phyloP scores from a whole-genome alignment of 2,888 invertebrate genomes.

The Tinea semifulvella region DNA sequence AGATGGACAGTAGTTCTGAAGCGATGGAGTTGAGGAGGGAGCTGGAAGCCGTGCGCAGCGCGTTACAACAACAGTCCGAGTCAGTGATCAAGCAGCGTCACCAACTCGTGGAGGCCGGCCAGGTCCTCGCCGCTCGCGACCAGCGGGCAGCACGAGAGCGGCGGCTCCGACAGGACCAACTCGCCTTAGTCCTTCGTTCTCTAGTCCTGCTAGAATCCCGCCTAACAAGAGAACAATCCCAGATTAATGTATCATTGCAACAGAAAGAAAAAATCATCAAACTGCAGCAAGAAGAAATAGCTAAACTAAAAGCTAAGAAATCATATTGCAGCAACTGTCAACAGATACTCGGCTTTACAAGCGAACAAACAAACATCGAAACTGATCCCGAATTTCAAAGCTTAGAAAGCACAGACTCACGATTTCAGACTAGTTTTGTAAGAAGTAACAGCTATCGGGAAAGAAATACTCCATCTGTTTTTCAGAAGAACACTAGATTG shows the following conservation, averaged over 20 bases:
- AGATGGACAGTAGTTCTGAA: conserved; percentile 74
- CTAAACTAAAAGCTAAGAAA: conserved; percentile 66
- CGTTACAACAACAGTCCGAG: conserved; percentile 70
- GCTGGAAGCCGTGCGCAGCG: conserved; percentile 72
- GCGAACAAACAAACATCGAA: conserved; percentile 63
- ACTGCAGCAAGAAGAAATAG: conserved; percentile 74
- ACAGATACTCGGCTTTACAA: conserved; percentile 58
- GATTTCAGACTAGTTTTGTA: conserved; percentile 57
- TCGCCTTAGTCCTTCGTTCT: conserved; percentile 74
- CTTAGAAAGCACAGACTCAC: conserved; percentile 59
- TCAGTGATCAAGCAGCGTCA: conserved; percentile 73
- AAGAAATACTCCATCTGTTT: conserved; percentile 56
- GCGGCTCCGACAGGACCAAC: conserved; percentile 73
- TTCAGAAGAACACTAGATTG: conserved; percentile 62
- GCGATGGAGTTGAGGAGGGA: conserved; percentile 68
- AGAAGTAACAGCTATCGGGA: conserved; percentile 60
- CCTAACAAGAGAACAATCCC: conserved; percentile 76
- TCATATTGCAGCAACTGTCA: conserved; percentile 60
- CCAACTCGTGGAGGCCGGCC: conserved; percentile 71
- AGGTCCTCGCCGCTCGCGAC: conserved; percentile 68
- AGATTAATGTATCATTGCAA: conserved; percentile 71
- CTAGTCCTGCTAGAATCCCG: conserved; percentile 77
- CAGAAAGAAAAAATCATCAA: conserved; percentile 78
- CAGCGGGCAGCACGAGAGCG: conserved; percentile 69
- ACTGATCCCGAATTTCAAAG: conserved; percentile 64